phyloP scores from a whole-genome alignment of 2,113 vertebrate species.

The Desmodus rotundus region DNA sequence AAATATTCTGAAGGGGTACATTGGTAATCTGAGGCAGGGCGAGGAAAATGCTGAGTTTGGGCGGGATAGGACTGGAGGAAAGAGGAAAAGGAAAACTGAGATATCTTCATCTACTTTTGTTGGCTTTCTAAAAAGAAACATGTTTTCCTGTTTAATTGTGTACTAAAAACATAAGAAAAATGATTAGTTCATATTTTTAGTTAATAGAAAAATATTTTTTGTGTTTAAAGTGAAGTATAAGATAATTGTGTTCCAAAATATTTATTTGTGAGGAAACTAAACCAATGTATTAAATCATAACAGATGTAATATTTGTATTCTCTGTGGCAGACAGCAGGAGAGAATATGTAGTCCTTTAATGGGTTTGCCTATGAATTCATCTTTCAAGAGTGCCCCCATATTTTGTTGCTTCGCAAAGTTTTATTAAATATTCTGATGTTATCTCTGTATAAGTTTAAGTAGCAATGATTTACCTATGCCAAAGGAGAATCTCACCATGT shows the following conservation, averaged over 20 bases:
- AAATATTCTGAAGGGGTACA: background rate
- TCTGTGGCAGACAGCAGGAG: background rate
- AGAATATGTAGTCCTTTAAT: background rate
- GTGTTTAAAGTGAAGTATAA: background rate
- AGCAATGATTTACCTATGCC: background rate
- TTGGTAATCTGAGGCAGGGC: background rate
- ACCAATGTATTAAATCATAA: background rate
- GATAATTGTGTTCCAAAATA: background rate
- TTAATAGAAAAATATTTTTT: background rate
- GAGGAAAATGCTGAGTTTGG: background rate
- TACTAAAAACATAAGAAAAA: background rate
- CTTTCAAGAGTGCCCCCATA: background rate
- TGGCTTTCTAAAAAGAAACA: background rate
- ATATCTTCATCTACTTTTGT: background rate
- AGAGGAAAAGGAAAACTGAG: background rate
- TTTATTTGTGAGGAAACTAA: background rate
- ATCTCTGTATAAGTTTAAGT: background rate
- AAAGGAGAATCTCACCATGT: background rate
- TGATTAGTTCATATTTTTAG: background rate
- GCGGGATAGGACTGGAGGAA: background rate
- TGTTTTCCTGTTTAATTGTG: background rate
- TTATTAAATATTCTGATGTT: background rate
- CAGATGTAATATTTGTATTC: background rate
- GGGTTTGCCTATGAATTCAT: background rate
- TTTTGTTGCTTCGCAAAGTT: background rate